phyloP scores from a whole-genome alignment of 1,140 invertebrate genomes.

The Coelopa frigida region DNA sequence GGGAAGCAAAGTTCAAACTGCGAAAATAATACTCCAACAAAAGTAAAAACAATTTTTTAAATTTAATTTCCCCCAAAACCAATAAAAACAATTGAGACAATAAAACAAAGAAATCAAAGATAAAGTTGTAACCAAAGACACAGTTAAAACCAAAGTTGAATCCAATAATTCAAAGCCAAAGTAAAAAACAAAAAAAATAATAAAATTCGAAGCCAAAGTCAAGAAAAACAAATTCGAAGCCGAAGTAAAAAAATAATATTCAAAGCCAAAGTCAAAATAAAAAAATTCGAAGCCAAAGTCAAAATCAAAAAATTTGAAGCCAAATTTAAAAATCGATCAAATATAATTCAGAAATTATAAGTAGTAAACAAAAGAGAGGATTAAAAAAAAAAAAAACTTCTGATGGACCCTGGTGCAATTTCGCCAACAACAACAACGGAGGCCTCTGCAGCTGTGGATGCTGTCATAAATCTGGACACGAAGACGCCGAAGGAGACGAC shows the following conservation, averaged over 20 bases:
- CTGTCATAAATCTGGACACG: too few relatives aligned
- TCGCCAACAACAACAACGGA: too few relatives aligned
- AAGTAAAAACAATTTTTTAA: too few relatives aligned
- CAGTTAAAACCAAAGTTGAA: slow-evolving; percentile 11
- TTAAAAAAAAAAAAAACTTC: too few relatives aligned
- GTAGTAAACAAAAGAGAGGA: too few relatives aligned
- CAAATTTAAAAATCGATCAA: neutral
- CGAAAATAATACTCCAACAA: too few relatives aligned
- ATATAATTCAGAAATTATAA: too few relatives aligned
- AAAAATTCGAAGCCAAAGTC: neutral
- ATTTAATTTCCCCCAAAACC: too few relatives aligned
- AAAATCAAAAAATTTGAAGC: neutral
- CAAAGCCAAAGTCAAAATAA: slow-evolving; percentile 4
- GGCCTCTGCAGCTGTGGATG: too few relatives aligned
- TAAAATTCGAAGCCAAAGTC: slow-evolving; percentile 1
- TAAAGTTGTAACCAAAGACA: slow-evolving; percentile 3
- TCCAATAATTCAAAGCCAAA: slow-evolving; percentile 1
- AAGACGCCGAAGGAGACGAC: neutral
- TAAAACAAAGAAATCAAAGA: neutral
- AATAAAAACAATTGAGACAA: too few relatives aligned
- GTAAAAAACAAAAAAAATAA: neutral
- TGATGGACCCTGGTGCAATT: too few relatives aligned
- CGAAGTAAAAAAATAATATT: neutral
- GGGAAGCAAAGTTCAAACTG: too few relatives aligned
- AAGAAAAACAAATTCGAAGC: slow-evolving; percentile 2